phyloP scores from a whole-genome alignment of 1,140 invertebrate species.

The Conus ventricosus region DNA sequence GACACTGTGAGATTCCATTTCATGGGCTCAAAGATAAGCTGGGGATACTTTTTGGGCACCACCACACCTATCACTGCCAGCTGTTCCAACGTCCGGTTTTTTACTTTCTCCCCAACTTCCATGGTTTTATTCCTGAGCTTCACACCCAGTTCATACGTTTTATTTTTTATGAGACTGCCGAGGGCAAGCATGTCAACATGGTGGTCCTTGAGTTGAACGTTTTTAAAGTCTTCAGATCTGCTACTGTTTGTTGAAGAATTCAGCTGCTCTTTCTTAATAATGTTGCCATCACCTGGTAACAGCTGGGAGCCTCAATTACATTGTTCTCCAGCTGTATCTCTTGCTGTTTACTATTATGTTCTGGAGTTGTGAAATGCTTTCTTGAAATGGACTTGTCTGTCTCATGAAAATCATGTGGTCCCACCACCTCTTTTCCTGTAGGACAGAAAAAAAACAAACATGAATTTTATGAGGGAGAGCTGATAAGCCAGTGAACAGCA shows the following conservation, averaged over 20 bases:
- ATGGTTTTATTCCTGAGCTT: slow-evolving; percentile 62
- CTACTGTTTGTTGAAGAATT: neutral
- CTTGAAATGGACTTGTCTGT: neutral
- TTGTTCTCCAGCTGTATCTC: slow-evolving; percentile 11
- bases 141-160: slow-evolving; percentile 57
- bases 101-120: slow-evolving; percentile 57
- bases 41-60: slow-evolving; percentile 41
- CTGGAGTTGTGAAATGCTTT: neutral
- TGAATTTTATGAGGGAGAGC: too few relatives aligned
- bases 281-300: neutral
- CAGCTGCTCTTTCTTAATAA: neutral
- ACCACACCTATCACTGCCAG: slow-evolving; percentile 60
- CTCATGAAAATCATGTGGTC: neutral
- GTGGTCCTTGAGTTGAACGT: neutral
- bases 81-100: slow-evolving; percentile 69
- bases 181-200: slow-evolving; percentile 30
- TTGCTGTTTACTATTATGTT: neutral
- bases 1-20: slow-evolving; percentile 64
- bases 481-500: too few relatives aligned
- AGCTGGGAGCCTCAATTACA: slow-evolving; percentile 24
- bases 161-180: slow-evolving; percentile 48
- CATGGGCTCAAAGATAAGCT: slow-evolving; percentile 51
- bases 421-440: neutral
- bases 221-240: neutral
- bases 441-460: neutral